Conservation (phyloP, 1,140 invertebrate species). For the Brachionus calyciflorus region DNA sequence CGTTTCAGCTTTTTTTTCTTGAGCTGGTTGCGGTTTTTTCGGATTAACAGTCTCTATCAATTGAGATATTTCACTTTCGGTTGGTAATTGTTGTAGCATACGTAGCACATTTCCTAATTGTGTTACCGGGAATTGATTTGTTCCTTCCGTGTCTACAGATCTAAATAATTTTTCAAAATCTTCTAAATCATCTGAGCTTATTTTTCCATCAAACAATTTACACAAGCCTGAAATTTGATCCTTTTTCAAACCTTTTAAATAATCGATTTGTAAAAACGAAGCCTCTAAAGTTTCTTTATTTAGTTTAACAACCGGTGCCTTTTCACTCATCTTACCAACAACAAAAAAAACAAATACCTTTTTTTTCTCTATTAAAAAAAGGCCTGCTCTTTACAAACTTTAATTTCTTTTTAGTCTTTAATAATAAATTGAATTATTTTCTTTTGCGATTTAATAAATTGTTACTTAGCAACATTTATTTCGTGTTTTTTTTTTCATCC, state of each 20-base stretch:
- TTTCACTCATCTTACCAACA: constrained; percentile 2
- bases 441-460: too few relatives aligned
- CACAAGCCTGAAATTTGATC: constrained; percentile 33
- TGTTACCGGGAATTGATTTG: constrained; percentile 30
- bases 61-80: constrained; percentile 2
- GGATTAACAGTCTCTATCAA: constrained; percentile 30
- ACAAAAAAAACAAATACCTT: neutral
- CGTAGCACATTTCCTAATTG: constrained; percentile 12
- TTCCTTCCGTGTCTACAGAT: neutral
- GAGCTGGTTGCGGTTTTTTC: neutral
- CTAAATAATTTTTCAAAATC: constrained; percentile 40
- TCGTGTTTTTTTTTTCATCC: too few relatives aligned
- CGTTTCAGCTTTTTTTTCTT: constrained; percentile 22
- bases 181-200: constrained; percentile 1
- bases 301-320: neutral
- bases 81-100: constrained; percentile 23
- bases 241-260: constrained; percentile 27
- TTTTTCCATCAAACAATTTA: constrained; percentile 14
- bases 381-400: neutral
- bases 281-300: constrained; percentile 31
- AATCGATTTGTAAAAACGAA: constrained; percentile 24
- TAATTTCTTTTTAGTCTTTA: too few relatives aligned
- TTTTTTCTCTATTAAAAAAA: neutral
- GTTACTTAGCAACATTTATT: too few relatives aligned
- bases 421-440: too few relatives aligned